These are phyloP conservation scores for Holotrichia oblita DNA, from an alignment of 1,140 invertebrate genomes.

Conservation along the genomic window DNA sequence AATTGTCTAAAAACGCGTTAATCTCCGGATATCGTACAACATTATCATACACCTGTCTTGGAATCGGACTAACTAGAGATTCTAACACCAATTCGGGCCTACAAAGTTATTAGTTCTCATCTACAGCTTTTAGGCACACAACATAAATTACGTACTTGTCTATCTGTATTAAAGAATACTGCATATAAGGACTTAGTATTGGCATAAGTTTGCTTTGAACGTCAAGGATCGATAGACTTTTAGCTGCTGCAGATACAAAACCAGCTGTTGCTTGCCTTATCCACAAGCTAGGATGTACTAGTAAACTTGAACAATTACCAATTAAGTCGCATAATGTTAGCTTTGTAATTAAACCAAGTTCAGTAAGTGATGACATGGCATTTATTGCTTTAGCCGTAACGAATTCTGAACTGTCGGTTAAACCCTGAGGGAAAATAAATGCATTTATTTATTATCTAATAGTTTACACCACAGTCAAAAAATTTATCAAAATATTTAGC, in stretches of 20 bases:
- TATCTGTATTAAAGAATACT: slow-evolving; percentile 73
- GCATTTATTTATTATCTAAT: no score
- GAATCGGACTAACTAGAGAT: slow-evolving; percentile 76
- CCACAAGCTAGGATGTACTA: slow-evolving; percentile 84
- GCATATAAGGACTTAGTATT: slow-evolving; percentile 81
- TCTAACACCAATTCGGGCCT: slow-evolving; percentile 79
- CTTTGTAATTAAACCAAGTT: slow-evolving; percentile 89
- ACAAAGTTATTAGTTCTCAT: slow-evolving; percentile 54
- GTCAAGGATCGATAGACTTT: slow-evolving; percentile 84
- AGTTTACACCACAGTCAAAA: no score
- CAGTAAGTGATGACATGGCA: slow-evolving; percentile 85
- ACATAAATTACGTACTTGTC: slow-evolving; percentile 61
- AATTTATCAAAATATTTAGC: no score
- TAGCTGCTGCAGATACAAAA: slow-evolving; percentile 82
- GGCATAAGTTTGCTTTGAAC: slow-evolving; percentile 91
- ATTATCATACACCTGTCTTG: slow-evolving; percentile 78
- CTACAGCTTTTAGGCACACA: not conserved
- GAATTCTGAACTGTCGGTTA: slow-evolving; percentile 94
- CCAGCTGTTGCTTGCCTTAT: slow-evolving; percentile 86
- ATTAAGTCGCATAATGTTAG: slow-evolving; percentile 85
- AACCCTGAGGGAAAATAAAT: slow-evolving; percentile 74
- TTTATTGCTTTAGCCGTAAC: slow-evolving; percentile 90
- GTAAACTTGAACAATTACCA: slow-evolving; percentile 83
- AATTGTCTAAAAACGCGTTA: slow-evolving; percentile 75
- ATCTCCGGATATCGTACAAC: slow-evolving; percentile 80